Conservation (phyloP, 2,797 vertebrate genomes). For the Falco naumanni region DNA sequence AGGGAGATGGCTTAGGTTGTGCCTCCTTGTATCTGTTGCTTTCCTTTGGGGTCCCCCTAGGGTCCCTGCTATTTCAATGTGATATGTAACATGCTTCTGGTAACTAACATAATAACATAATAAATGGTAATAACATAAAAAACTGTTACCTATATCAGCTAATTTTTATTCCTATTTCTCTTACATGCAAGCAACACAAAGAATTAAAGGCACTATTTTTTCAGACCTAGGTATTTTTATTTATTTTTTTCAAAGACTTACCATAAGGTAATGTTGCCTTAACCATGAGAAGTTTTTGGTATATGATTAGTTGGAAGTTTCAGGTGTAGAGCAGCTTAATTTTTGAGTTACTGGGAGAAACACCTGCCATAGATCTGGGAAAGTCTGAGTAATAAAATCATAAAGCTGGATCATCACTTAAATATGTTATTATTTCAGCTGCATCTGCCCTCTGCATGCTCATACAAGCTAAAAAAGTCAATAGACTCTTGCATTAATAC, state of each 20-base stretch:
- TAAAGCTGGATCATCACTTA: slow-evolving; percentile 17
- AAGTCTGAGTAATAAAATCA: slow-evolving; percentile 49
- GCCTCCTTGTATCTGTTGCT: neutral
- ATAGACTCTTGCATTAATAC: neutral
- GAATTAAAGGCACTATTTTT: neutral
- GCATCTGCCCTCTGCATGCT: neutral
- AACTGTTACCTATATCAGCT: neutral
- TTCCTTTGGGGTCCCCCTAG: neutral
- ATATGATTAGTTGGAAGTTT: neutral
- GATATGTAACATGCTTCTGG: neutral
- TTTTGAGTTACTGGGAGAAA: slow-evolving; percentile 39
- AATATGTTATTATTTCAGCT: slow-evolving; percentile 45
- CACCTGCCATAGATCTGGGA: slow-evolving; percentile 17
- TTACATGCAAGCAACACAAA: neutral
- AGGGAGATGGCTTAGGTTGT: neutral
- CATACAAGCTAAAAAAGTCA: slow-evolving; percentile 45
- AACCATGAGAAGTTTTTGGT: neutral
- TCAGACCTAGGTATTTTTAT: neutral
- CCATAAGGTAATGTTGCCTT: neutral
- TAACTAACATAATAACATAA: neutral
- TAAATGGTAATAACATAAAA: too few relatives aligned
- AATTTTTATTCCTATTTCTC: neutral
- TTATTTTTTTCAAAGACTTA: neutral
- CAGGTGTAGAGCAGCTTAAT: neutral
- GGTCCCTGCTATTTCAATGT: neutral